A percentile compares a stretch with the other conserved stretches of the same genome.
Evolutionary conservation across 2,888 invertebrate species (phyloP).

Genomic region (Exocentrus adspersus): DNA sequence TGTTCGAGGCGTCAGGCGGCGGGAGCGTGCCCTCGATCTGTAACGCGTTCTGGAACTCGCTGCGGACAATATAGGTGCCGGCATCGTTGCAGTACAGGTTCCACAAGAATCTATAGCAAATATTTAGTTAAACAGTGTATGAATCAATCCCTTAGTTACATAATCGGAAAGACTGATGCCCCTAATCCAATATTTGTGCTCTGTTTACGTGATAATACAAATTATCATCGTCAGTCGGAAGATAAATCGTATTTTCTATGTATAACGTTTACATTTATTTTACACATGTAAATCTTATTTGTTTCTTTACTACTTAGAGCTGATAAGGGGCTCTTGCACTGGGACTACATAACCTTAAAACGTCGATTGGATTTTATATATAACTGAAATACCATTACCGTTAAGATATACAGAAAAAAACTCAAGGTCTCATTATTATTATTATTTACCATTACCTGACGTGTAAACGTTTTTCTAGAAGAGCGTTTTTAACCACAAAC

Average conservation of each 20-base stretch:
- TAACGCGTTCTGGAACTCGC: conserved; percentile 76
- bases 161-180: neutral
- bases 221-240: neutral
- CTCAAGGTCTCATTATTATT: too few relatives aligned
- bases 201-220: neutral
- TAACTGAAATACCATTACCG: too few relatives aligned
- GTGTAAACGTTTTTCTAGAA: too few relatives aligned
- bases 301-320: too few relatives aligned
- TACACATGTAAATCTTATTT: too few relatives aligned
- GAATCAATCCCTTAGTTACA: conserved; percentile 69
- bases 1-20: conserved; percentile 41
- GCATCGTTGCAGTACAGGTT: conserved; percentile 86
- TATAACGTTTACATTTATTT: too few relatives aligned
- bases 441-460: too few relatives aligned
- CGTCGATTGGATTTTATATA: too few relatives aligned
- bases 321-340: too few relatives aligned
- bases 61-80: conserved; percentile 76
- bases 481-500: too few relatives aligned
- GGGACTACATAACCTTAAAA: too few relatives aligned
- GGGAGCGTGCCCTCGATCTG: conserved; percentile 66
- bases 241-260: neutral
- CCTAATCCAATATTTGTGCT: neutral
- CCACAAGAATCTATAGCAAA: conserved; percentile 77
- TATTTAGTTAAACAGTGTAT: neutral
- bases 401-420: too few relatives aligned